Evolutionary conservation across 2,888 invertebrate genomes (phyloP), one percentile per base, ranked within the genome.

Genomic region (Platycnemis pennipes): DNA sequence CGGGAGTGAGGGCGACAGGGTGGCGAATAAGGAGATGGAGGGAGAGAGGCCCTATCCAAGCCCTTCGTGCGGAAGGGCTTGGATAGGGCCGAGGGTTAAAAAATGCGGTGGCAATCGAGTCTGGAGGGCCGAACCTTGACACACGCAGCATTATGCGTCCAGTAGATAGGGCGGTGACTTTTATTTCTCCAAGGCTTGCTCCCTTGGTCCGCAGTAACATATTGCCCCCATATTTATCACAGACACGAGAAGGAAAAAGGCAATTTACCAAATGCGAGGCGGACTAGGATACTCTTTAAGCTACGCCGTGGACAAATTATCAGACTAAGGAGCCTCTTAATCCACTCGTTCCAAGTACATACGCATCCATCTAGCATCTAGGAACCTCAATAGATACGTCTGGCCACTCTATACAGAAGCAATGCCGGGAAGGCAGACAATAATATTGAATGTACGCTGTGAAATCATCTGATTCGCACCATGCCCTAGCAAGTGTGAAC

Each of bases 101-200:
- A 63, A 77, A 77, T 77, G 77, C 37, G 77, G 63, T n/a, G 37
- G 77, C 77, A 77, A 77, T 77, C 77, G 31, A n/a, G 77, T 77
- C 31, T 31, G 37, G 37, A 37, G 77, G 37, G 5, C 77, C 31
- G 1, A 63, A 37, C 77, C 11, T 37, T 11, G 13, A 11, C 22
- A 37, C 77, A 77, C 31, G 77, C 77, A 16, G 26, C 77, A 37
- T 37, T n/a, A 3, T 77, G 77, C 77, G 5, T 37, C 77, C 77
- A 16, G 13, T 37, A 5, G 77, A 77, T 77, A 77, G 13, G 77
- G 13, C 37, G 77, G 77, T 37, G 31, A 77, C 0, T 31, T 77
- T 77, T 77, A n/a, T 77, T 77, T 37, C 8, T 77, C 77, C 31
- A 13, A 26, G 26, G 26, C 63, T 22, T 19, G 63, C 63, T 63